Evolutionary conservation across 2,888 invertebrate genomes (phyloP).

Genomic region (Tupiocoris notatus): DNA sequence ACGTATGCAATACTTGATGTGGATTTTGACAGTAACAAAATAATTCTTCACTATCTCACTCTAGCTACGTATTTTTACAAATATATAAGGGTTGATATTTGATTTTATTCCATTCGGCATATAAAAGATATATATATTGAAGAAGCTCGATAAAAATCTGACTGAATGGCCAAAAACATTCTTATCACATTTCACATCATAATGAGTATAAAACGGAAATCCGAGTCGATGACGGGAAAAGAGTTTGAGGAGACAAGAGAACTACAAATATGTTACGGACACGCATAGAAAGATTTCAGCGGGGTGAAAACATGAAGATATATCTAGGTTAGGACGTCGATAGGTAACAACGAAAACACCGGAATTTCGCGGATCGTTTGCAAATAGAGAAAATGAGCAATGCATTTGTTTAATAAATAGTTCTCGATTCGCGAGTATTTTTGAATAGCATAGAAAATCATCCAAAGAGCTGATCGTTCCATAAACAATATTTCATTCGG

Average conservation of each 20-base stretch:
- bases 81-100: slow-evolving; percentile 13
- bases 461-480: too few relatives aligned
- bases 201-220: not conserved
- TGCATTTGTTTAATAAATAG: too few relatives aligned
- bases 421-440: too few relatives aligned
- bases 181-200: slow-evolving; percentile 23
- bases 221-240: not conserved
- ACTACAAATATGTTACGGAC: too few relatives aligned
- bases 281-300: too few relatives aligned
- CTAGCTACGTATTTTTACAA: slow-evolving; percentile 6
- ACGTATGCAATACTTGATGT: slow-evolving; percentile 9
- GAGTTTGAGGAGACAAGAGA: not conserved
- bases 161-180: slow-evolving; percentile 23
- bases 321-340: too few relatives aligned
- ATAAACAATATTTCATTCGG: too few relatives aligned
- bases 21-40: slow-evolving; percentile 6
- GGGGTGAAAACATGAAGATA: too few relatives aligned
- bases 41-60: not conserved
- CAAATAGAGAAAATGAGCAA: too few relatives aligned
- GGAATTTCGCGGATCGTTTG: too few relatives aligned
- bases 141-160: slow-evolving; percentile 26
- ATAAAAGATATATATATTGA: slow-evolving; percentile 22
- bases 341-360: too few relatives aligned
- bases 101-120: not conserved
- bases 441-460: too few relatives aligned